Evolutionary conservation across 2,888 invertebrate genomes (phyloP).

Genomic region (Arrhopalites spinosus): DNA sequence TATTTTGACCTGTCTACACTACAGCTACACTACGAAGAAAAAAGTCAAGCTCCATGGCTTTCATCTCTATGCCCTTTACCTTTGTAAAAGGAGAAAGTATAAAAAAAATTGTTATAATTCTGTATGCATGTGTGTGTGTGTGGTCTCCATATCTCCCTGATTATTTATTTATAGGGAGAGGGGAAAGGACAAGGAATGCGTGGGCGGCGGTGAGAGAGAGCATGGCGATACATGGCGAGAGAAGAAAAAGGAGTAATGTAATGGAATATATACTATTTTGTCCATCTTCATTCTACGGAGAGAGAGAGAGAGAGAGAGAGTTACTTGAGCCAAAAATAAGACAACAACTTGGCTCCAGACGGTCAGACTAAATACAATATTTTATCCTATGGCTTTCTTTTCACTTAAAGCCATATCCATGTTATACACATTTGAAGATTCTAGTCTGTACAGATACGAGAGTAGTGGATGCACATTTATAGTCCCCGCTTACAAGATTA

Average conservation of each 20-base stretch:
- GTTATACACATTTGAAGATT: too few species aligned
- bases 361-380: too few species aligned
- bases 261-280: neutral
- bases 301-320: too few species aligned
- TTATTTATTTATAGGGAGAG: slow-evolving; percentile 12
- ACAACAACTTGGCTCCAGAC: too few species aligned
- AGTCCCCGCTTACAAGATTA: too few species aligned
- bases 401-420: too few species aligned
- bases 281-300: neutral
- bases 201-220: neutral
- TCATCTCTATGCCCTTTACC: neutral
- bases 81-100: neutral
- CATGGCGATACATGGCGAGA: neutral
- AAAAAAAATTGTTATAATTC: neutral
- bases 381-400: too few species aligned
- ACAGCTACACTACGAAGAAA: neutral
- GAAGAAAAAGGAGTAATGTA: too few species aligned
- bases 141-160: neutral
- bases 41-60: neutral
- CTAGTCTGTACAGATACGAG: too few species aligned
- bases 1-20: too few species aligned
- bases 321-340: too few species aligned
- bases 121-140: neutral
- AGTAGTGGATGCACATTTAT: too few species aligned
- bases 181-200: neutral